A percentile compares a stretch with the other conserved stretches of the same genome.
Conservation (phyloP, 2,113 vertebrate genomes). For the Fulica atra region DNA sequence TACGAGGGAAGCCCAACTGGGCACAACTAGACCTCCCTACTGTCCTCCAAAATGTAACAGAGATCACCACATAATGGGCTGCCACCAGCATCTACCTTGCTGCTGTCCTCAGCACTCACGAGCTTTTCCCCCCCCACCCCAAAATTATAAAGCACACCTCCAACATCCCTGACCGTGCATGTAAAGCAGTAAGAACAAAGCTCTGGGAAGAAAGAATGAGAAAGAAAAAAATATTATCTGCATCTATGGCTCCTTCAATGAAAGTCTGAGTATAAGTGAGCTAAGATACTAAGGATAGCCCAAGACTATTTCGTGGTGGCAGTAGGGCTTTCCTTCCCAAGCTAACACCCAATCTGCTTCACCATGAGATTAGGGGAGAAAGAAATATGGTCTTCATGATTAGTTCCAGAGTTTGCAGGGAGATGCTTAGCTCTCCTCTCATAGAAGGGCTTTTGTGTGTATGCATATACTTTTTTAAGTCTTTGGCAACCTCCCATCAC, state of each 20-base stretch:
- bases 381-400: background rate
- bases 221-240: background rate
- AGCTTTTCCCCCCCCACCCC: background rate
- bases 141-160: background rate
- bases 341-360: background rate
- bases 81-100: background rate
- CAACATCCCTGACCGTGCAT: background rate
- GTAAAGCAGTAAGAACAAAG: background rate
- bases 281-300: background rate
- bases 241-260: background rate
- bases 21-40: background rate
- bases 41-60: background rate
- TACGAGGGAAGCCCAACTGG: background rate
- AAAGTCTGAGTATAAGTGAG: background rate
- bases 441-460: background rate
- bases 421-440: background rate
- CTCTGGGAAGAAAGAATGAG: background rate
- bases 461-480: background rate
- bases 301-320: background rate
- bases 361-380: background rate
- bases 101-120: background rate
- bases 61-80: background rate
- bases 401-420: slow-evolving; percentile 47
- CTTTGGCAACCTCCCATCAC: slow-evolving; percentile 12
- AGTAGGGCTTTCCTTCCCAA: slow-evolving; percentile 8